phyloP scores from a whole-genome alignment of 2,113 vertebrate species.

The Heterotis niloticus region DNA sequence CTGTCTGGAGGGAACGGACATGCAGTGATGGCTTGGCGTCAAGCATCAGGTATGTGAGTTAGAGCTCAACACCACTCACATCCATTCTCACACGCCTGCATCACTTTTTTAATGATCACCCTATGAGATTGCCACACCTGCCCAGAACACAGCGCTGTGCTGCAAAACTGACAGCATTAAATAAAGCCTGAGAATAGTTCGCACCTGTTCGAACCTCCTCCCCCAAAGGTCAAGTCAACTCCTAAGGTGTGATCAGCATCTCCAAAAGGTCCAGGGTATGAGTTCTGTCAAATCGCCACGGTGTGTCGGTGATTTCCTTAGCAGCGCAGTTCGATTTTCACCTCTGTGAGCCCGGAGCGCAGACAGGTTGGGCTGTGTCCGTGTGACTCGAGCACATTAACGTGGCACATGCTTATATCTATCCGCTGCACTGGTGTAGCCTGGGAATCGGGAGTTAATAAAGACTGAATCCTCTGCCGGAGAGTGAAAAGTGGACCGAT shows the following conservation, averaged over 20 bases:
- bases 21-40: neutral
- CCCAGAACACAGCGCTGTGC: no score
- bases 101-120: neutral
- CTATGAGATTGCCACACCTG: no score
- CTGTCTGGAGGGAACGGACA: neutral
- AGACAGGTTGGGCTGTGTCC: neutral
- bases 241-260: neutral
- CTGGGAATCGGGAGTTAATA: neutral
- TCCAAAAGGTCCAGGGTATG: neutral
- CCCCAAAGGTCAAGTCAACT: neutral
- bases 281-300: neutral
- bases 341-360: neutral
- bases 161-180: no score
- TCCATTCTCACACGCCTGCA: neutral
- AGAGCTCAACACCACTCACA: neutral
- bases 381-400: no score
- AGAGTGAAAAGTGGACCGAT: slow-evolving; percentile 29
- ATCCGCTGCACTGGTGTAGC: neutral
- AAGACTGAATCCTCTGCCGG: neutral
- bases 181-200: no score
- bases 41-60: neutral
- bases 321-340: neutral
- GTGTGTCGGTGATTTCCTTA: no score
- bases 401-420: neutral
- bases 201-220: no score